A percentile compares a stretch with the other conserved stretches of the same genome.
phyloP scores from a whole-genome alignment of 2,113 vertebrate genomes.

The Calidris pugnax region DNA sequence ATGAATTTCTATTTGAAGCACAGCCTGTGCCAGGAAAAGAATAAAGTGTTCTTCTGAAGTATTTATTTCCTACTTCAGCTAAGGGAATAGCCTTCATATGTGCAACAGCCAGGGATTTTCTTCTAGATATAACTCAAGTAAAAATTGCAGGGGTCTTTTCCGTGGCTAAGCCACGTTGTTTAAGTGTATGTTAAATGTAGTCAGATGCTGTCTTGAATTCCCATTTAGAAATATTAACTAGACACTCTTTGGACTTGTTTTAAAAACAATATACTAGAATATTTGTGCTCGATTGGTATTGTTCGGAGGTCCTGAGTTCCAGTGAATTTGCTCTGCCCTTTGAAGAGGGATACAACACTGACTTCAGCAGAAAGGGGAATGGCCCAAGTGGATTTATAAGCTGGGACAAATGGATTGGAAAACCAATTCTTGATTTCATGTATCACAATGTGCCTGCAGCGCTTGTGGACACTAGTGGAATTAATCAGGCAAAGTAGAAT shows the following conservation, averaged over 20 bases:
- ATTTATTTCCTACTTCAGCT: background rate
- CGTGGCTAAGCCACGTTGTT: background rate
- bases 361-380: background rate
- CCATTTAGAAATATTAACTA: background rate
- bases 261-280: background rate
- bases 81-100: background rate
- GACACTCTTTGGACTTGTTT: background rate
- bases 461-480: background rate
- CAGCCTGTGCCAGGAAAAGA: background rate
- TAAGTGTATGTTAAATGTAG: background rate
- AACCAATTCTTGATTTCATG: background rate
- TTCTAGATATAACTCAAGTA: background rate
- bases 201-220: background rate
- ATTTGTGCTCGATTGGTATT: background rate
- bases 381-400: background rate
- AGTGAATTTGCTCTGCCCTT: background rate
- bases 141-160: background rate
- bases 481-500: background rate
- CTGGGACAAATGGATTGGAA: background rate
- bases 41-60: background rate
- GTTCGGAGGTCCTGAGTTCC: background rate
- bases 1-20: background rate
- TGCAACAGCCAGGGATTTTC: background rate
- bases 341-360: background rate
- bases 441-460: background rate